Base-by-base conservation (phyloP, 2,113 vertebrate species). In the Thermophis baileyi region DNA sequence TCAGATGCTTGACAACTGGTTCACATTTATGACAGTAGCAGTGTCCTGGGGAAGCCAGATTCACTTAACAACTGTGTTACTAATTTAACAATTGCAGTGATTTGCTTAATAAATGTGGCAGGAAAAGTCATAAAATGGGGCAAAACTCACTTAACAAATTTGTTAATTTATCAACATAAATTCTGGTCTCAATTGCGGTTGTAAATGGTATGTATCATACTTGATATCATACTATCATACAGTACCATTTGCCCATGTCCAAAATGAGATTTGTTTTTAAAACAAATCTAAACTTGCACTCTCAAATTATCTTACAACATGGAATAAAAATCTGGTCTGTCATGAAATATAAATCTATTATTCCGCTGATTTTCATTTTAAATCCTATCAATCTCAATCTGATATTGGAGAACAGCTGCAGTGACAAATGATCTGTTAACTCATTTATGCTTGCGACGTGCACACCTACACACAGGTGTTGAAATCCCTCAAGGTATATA, bases 391-490 rank as follows among this genome's bases (percentile, higher is more conserved):
- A 81, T 90, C 54, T 89, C 86, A 89, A 87, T 93, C 89, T 51
- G 88, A 90, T 93, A 90, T 63, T 85, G 60, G 89, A 60, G 88
- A 93, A 93, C 92, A 93, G 92, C 92, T 93, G 89, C 89, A 93
- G 18, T 90, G 92, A 93, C 81, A 93, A 93, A 93, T 40, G 51
- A 93, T 86, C 89, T 93, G 92, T 60, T 87, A 90, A 87, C 92
- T 90, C 86, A 87, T 93, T 93, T 93, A 90, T 89, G 89, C 92
- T 90, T 93, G 54, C 51, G 47, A 63, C 51, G 87, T 90, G 51
- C 90, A 87, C 89, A 93, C 92, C 92, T 89, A 60, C 92, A 87
- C 89, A 87, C 92, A 93, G 92, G 92, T 93, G 92, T 93, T 55
- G 51, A 63, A 40, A n/a, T 89, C 88, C 88, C 87, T 93, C 40